These are phyloP conservation scores for Lagopus leucura DNA, from an alignment of 2,113 vertebrate genomes.

Conservation along the genomic window DNA sequence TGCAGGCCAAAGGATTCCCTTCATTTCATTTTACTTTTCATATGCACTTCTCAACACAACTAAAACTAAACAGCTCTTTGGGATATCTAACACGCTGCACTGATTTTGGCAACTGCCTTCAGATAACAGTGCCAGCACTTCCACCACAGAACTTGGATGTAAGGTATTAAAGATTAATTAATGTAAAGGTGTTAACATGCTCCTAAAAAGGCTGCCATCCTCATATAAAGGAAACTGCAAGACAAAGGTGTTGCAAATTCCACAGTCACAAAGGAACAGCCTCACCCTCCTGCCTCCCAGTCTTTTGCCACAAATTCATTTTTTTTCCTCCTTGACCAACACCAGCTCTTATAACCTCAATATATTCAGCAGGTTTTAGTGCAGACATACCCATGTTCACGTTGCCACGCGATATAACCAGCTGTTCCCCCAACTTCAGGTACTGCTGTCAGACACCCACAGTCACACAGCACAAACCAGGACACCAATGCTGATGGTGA, in stretches of 20 bases:
- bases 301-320: not conserved
- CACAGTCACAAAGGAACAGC: not conserved
- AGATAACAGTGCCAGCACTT: not conserved
- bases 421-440: not conserved
- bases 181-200: not conserved
- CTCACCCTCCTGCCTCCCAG: not conserved
- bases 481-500: accelerated
- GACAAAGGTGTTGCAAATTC: conserved; percentile 1
- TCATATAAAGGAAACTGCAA: not conserved
- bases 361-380: not conserved
- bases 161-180: not conserved
- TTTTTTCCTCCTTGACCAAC: conserved; percentile 5
- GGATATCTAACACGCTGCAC: not conserved
- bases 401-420: not conserved
- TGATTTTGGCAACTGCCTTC: not conserved
- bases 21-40: not conserved
- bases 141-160: not conserved
- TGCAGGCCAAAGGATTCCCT: not conserved
- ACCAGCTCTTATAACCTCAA: not conserved
- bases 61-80: not conserved
- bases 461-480: not conserved
- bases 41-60: not conserved
- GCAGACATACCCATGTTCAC: not conserved
- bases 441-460: not conserved
- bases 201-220: not conserved